Conservation (phyloP, 2,113 vertebrate genomes). For the Dendropsophus ebraccatus region DNA sequence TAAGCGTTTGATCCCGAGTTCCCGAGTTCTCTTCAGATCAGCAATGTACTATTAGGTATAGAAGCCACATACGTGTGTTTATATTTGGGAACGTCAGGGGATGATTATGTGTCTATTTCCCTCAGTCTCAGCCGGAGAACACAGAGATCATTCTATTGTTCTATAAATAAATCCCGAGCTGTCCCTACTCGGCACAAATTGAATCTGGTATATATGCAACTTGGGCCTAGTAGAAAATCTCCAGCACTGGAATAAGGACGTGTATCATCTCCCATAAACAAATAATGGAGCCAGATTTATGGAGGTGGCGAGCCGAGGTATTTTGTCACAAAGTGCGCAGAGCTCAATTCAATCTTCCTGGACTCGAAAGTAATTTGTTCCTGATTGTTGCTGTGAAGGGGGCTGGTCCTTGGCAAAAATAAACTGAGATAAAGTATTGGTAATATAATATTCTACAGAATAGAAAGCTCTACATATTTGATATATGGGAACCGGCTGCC, state of each 20-base stretch:
- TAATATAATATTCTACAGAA: slow-evolving; percentile 36
- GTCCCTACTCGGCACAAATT: slow-evolving; percentile 38
- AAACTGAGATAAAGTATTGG: slow-evolving; percentile 45
- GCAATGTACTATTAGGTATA: slow-evolving; percentile 21
- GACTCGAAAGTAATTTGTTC: slow-evolving; percentile 54
- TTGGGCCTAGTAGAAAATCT: slow-evolving; percentile 55
- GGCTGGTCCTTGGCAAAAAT: slow-evolving; percentile 54
- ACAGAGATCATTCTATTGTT: slow-evolving; percentile 31
- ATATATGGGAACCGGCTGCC: neutral
- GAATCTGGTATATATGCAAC: slow-evolving; percentile 53
- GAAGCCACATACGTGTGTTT: slow-evolving; percentile 18
- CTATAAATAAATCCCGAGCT: slow-evolving; percentile 38
- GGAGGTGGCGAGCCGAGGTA: slow-evolving; percentile 25
- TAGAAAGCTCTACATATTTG: slow-evolving; percentile 7
- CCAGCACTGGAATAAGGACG: slow-evolving; percentile 35
- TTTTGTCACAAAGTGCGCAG: slow-evolving; percentile 54
- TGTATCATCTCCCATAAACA: slow-evolving; percentile 53
- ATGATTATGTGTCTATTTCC: slow-evolving; percentile 31
- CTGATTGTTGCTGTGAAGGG: slow-evolving; percentile 53
- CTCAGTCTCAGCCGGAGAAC: slow-evolving; percentile 9
- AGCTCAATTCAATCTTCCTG: slow-evolving; percentile 54
- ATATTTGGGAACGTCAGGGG: slow-evolving; percentile 7
- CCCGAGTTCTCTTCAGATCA: too few relatives aligned
- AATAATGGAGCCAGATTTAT: slow-evolving; percentile 53
- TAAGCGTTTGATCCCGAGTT: too few relatives aligned